These are phyloP conservation scores for Mus spicilegus DNA, from an alignment of 2,113 vertebrate genomes.

Conservation along the genomic window DNA sequence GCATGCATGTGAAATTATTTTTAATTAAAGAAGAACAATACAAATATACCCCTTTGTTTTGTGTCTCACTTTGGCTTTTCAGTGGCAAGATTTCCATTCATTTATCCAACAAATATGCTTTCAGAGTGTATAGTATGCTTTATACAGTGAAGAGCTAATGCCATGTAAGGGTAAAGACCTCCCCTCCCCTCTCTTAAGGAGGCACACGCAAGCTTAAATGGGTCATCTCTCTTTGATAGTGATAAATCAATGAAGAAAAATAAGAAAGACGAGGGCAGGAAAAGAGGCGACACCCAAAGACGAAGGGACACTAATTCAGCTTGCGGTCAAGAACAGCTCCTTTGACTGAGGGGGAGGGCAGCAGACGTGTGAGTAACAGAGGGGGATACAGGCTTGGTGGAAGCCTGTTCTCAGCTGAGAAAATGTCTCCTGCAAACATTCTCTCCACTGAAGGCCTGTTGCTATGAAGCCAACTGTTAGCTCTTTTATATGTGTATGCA, in stretches of 20 bases:
- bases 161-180: not conserved
- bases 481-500: not conserved
- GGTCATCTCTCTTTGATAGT: not conserved
- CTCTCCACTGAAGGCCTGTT: not conserved
- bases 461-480: not conserved
- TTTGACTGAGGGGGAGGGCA: not conserved
- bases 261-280: not conserved
- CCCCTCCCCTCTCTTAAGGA: not conserved
- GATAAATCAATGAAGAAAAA: conserved; percentile 23
- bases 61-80: not conserved
- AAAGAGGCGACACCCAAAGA: not conserved
- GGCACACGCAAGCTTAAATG: not conserved
- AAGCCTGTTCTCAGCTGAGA: not conserved
- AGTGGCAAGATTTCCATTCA: not conserved
- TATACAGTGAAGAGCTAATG: not conserved
- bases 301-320: not conserved
- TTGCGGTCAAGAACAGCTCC: not conserved
- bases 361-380: not conserved
- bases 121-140: not conserved
- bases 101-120: conserved; percentile 38
- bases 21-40: not conserved
- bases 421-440: not conserved
- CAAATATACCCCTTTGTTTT: not conserved
- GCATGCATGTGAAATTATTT: not conserved
- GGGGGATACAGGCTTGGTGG: not conserved